A percentile compares a stretch with the other conserved stretches of the same genome.
Conservation (phyloP, 2,888 invertebrate species). For the Coleophora deauratella region DNA sequence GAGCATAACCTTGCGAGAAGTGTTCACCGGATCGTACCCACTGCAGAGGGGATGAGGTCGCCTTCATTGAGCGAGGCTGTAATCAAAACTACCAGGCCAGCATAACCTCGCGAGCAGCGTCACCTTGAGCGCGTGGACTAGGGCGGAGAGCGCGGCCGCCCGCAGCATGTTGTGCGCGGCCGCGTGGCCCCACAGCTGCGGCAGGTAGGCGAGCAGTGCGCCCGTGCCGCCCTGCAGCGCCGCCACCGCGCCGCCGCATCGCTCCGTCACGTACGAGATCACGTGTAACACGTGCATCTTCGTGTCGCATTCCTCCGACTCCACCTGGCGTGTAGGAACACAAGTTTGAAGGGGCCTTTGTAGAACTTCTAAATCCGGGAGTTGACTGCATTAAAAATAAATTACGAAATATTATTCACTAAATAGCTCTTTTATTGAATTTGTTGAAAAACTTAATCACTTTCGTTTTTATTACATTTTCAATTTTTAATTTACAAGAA, state of each 20-base stretch:
- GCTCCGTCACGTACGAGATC: constrained; percentile 90
- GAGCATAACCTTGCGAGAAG: too few species aligned
- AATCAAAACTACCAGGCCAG: too few species aligned
- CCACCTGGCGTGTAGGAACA: constrained; percentile 75
- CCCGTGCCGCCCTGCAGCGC: constrained; percentile 81
- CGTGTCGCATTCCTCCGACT: constrained; percentile 92
- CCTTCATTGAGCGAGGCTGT: too few species aligned
- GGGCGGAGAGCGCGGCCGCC: constrained; percentile 90
- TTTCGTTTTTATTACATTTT: too few species aligned
- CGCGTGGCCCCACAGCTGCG: constrained; percentile 91
- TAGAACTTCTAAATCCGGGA: too few species aligned
- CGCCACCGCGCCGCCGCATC: constrained; percentile 85
- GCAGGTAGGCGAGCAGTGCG: constrained; percentile 86
- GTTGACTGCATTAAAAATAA: too few species aligned
- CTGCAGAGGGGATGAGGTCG: too few species aligned
- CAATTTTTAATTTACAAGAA: too few species aligned
- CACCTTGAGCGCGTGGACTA: constrained; percentile 89
- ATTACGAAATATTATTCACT: too few species aligned
- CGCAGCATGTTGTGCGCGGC: constrained; percentile 91
- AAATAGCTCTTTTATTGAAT: too few species aligned
- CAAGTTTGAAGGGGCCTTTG: not conserved
- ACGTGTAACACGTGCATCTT: constrained; percentile 96
- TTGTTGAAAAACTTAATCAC: too few species aligned
- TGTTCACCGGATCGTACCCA: too few species aligned
- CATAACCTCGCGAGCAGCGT: not conserved